These are phyloP conservation scores for Dryococelus australis DNA, from an alignment of 2,888 invertebrate species.

Conservation along the genomic window DNA sequence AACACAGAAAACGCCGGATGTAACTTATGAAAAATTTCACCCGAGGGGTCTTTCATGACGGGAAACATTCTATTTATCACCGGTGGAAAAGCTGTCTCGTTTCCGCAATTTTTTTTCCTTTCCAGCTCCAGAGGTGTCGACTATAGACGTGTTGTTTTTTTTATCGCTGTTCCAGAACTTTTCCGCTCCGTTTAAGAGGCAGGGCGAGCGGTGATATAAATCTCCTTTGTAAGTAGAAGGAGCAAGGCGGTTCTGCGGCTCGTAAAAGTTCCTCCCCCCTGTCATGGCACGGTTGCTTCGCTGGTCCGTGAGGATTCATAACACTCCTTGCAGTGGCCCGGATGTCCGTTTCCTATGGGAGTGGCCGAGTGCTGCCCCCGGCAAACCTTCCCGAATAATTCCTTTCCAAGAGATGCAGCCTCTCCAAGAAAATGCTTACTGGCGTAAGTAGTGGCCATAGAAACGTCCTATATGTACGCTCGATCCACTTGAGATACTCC, in stretches of 20 bases:
- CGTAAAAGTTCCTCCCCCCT: not conserved
- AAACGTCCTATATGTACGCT: not conserved
- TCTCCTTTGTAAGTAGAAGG: not conserved
- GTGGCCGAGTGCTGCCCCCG: not conserved
- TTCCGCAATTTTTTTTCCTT: not conserved
- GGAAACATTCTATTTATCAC: constrained; percentile 7
- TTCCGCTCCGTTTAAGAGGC: constrained; percentile 5
- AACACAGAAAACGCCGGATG: not conserved
- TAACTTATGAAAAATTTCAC: not conserved
- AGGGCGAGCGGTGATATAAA: not conserved
- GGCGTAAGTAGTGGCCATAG: not conserved
- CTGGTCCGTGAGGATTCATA: not conserved
- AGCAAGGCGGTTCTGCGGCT: not conserved
- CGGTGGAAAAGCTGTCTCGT: not conserved
- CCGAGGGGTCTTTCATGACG: not conserved
- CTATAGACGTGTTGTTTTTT: not conserved
- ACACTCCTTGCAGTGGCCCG: not conserved
- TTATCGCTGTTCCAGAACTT: not conserved
- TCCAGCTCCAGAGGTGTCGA: not conserved
- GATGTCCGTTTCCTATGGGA: not conserved
- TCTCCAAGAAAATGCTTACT: not conserved
- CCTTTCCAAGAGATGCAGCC: not conserved
- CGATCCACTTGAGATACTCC: too few species aligned
- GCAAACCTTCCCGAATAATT: not conserved
- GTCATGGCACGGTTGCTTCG: not conserved